These are phyloP conservation scores for Forpus xanthops DNA, from an alignment of 2,797 vertebrate species.

Conservation along the genomic window DNA sequence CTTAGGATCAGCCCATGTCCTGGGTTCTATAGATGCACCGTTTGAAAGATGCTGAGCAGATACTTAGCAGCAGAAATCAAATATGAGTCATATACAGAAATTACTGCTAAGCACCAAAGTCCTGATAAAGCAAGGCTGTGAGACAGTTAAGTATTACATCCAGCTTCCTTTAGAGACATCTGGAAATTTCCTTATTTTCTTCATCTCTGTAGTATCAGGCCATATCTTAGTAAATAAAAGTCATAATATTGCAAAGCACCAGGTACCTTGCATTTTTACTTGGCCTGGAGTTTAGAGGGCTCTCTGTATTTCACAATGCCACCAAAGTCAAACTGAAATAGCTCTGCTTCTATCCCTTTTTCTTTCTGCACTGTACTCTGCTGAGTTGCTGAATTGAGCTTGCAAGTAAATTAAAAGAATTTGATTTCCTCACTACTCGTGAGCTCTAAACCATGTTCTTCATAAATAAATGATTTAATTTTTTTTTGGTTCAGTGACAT, in stretches of 20 bases:
- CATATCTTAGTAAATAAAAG: not conserved
- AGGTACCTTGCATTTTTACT: not conserved
- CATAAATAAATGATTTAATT: not conserved
- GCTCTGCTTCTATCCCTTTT: not conserved
- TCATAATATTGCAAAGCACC: not conserved
- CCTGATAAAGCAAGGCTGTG: not conserved
- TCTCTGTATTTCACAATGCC: not conserved
- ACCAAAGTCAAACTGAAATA: not conserved
- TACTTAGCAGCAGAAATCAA: not conserved
- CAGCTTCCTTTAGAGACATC: not conserved
- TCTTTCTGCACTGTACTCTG: not conserved
- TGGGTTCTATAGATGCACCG: not conserved
- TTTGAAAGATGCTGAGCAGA: not conserved
- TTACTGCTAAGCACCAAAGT: not conserved
- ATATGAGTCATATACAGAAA: not conserved
- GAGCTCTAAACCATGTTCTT: not conserved
- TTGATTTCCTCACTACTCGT: not conserved
- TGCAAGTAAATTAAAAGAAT: not conserved
- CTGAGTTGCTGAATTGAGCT: not conserved
- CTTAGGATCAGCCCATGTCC: not conserved
- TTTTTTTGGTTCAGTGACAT: not conserved
- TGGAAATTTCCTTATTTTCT: not conserved
- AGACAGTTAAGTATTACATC: not conserved
- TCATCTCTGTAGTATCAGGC: not conserved
- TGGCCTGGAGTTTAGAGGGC: not conserved